Base-by-base conservation (phyloP, 2,797 vertebrate species). In the Clarias platycephalus region DNA sequence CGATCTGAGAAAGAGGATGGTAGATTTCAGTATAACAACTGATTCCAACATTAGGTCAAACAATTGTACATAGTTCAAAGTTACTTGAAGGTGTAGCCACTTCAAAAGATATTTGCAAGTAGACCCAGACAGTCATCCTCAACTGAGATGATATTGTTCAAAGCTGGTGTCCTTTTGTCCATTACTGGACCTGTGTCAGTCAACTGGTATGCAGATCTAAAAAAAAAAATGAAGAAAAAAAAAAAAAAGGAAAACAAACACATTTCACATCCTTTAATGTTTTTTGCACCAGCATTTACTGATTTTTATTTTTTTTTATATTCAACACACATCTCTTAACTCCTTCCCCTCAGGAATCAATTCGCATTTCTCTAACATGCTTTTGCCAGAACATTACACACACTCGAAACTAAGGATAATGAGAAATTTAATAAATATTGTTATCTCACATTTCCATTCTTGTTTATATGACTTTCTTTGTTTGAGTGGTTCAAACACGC, bases 171-270 rank as follows among this genome's bases (percentile, higher is more conserved):
- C 22, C 20, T 15, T 74, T 74, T 78, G 64, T 37, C 37, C 66
- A 53, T 79, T 70, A 86, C 84, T 83, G 76, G 86, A 28, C 63
- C 10, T 70, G 57, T 62, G 31, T 84, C 72, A 71, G n/a, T 8
- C 37, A 75, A 74, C 86, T 84, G 57, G 31, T 63, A 62, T 85
- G 66, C 75, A 70, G 84, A 37, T n/a, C n/a, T n/a, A 37, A 4
- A 4, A 3, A 37, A 28, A 28, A 15, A 58, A 5, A 18, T n/a
- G n/a, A 58, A 6, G 22, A 0, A 1, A 1, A 0, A 22, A 22
- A n/a, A 6, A 16, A 37, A 37, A 37, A 37, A 6, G 37, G 5
- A 37, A 66, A 31, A 15, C 1, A 10, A 5, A 64, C 12, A 0
- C 63, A 31, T 26, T 63, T 63, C 15, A 34, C 4, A 67, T 67